These are phyloP conservation scores for Panagrolaimus sp. DNA, from an alignment of 1,140 invertebrate genomes.

Conservation along the genomic window DNA sequence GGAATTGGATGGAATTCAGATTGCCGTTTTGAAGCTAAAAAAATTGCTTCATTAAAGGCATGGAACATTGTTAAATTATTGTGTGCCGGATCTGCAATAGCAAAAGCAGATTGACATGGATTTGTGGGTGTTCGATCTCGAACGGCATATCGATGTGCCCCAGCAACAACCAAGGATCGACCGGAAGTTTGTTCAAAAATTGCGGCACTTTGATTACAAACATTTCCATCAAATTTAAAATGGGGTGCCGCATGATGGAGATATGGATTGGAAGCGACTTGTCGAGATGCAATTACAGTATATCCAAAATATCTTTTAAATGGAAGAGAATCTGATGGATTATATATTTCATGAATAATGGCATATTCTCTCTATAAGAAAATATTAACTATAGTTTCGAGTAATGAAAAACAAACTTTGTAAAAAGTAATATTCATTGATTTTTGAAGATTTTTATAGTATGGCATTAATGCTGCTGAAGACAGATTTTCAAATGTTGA, in stretches of 20 bases:
- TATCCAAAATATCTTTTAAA: conserved; percentile 46
- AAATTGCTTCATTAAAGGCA: conserved; percentile 37
- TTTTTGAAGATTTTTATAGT: conserved; percentile 21
- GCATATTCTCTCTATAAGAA: conserved; percentile 35
- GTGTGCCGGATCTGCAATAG: conserved; percentile 41
- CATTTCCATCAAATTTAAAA: conserved; percentile 43
- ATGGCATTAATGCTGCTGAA: conserved; percentile 9
- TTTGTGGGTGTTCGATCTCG: conserved; percentile 31
- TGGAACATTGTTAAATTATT: conserved; percentile 46
- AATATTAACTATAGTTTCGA: conserved; percentile 6
- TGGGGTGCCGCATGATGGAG: conserved; percentile 43
- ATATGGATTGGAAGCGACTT: conserved; percentile 17
- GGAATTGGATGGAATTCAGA: not conserved
- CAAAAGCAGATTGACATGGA: conserved; percentile 28
- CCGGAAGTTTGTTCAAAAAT: conserved; percentile 37
- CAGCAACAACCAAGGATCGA: conserved; percentile 36
- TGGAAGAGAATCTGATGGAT: not conserved
- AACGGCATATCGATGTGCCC: conserved; percentile 39
- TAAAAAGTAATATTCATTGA: conserved; percentile 34
- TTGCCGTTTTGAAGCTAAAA: conserved; percentile 4
- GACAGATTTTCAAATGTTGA: conserved; percentile 22
- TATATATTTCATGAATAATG: conserved; percentile 32
- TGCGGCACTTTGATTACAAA: conserved; percentile 40
- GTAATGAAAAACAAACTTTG: conserved; percentile 20
- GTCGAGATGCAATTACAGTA: conserved; percentile 21